A percentile compares a stretch with the other conserved stretches of the same genome.
These are phyloP conservation scores for Clupea harengus DNA, from an alignment of 2,113 vertebrate species.

Conservation along the genomic window DNA sequence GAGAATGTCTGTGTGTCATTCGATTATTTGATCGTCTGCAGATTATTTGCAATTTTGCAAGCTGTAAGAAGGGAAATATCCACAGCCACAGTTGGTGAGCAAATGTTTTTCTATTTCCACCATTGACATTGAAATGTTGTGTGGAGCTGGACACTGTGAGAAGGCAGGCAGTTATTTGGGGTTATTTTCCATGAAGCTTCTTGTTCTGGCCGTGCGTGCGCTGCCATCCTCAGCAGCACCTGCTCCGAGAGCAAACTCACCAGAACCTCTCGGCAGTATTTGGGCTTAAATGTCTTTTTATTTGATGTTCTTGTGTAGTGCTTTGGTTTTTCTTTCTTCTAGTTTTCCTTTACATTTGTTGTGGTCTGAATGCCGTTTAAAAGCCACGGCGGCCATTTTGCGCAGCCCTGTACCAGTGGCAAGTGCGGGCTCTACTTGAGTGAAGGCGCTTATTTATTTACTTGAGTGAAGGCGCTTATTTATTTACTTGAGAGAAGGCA, in stretches of 20 bases:
- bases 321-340: neutral
- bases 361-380: neutral
- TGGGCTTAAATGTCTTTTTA: neutral
- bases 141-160: slow-evolving; percentile 23
- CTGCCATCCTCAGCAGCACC: neutral
- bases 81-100: slow-evolving; percentile 6
- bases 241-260: neutral
- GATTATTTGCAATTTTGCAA: slow-evolving; percentile 9
- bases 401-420: slow-evolving; percentile 54
- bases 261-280: neutral
- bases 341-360: slow-evolving; percentile 1
- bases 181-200: slow-evolving; percentile 24
- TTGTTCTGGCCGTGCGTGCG: slow-evolving; percentile 7
- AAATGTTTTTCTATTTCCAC: neutral
- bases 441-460: slow-evolving; percentile 32
- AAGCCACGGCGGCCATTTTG: slow-evolving; percentile 62
- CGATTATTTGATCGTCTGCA: slow-evolving; percentile 11
- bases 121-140: neutral
- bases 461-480: slow-evolving; percentile 16
- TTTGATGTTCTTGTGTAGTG: neutral
- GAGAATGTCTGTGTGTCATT: slow-evolving; percentile 28
- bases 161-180: slow-evolving; percentile 33
- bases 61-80: neutral
- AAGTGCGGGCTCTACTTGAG: slow-evolving; percentile 42
- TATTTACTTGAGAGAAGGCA: slow-evolving; percentile 21